These are phyloP conservation scores for Actinernus sp. DNA, from an alignment of 92 coral and sea anemone genomes.

Conservation along the genomic window DNA sequence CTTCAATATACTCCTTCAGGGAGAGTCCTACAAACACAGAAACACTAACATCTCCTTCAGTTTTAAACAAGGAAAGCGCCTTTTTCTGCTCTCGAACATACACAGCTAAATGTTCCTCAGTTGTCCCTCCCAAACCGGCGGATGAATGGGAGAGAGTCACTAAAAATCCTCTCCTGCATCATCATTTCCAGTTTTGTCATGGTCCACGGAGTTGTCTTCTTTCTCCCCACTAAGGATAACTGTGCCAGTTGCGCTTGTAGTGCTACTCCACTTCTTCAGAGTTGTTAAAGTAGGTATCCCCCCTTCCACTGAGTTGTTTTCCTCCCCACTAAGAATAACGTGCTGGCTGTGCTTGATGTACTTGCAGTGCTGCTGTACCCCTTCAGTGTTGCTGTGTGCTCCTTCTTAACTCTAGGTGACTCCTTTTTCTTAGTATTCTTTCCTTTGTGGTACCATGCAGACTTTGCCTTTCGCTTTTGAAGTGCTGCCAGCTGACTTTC, in stretches of 20 bases:
- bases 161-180: not conserved
- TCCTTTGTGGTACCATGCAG: conserved; percentile 47
- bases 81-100: conserved; percentile 2
- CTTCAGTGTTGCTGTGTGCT: not conserved
- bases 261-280: conserved; percentile 1
- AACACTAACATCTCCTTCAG: too few species aligned
- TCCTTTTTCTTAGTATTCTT: conserved; percentile 10
- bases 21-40: too few species aligned
- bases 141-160: too few species aligned
- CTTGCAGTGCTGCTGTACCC: conserved; percentile 5
- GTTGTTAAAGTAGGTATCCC: not conserved
- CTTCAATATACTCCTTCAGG: too few species aligned
- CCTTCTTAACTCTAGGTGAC: conserved; percentile 3
- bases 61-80: not conserved
- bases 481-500: conserved; percentile 22
- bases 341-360: conserved; percentile 5
- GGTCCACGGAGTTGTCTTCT: conserved; percentile 11
- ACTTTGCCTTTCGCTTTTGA: conserved; percentile 36
- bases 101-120: conserved; percentile 8
- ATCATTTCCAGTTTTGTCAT: conserved; percentile 1
- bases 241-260: conserved; percentile 4
- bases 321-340: conserved; percentile 5
- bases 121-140: conserved; percentile 1
- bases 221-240: not conserved
- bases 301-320: conserved; percentile 1